phyloP scores from a whole-genome alignment of 1,140 invertebrate species.

The Drosophila pachea region DNA sequence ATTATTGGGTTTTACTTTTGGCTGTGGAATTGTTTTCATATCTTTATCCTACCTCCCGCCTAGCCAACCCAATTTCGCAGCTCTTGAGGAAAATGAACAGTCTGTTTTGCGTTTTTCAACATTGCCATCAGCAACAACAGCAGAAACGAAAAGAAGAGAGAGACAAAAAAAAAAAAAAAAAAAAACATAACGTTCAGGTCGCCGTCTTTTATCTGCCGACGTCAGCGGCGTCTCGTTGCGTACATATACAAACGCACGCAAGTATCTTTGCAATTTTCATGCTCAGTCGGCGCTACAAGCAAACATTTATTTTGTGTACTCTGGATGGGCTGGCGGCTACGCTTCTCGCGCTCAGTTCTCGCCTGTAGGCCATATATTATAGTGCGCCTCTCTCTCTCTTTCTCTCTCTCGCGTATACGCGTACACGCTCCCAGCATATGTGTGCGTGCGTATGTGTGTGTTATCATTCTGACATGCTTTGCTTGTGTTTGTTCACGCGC shows the following conservation, averaged over 20 bases:
- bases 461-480: conserved; percentile 74
- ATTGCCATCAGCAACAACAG: conserved; percentile 33
- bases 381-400: conserved; percentile 12
- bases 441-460: conserved; percentile 26
- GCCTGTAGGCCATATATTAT: conserved; percentile 50
- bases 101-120: conserved; percentile 47
- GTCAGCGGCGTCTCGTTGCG: conserved; percentile 45
- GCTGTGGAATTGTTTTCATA: conserved; percentile 36
- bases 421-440: not conserved
- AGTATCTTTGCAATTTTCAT: conserved; percentile 49
- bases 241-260: conserved; percentile 2
- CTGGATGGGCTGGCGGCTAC: conserved; percentile 33
- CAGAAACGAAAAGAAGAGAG: conserved; percentile 12
- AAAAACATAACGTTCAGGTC: conserved; percentile 19
- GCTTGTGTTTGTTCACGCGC: conserved; percentile 72
- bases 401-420: not conserved
- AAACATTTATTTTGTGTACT: conserved; percentile 32
- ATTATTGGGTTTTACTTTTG: conserved; percentile 56
- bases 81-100: not conserved
- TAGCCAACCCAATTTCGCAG: not conserved
- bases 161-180: conserved; percentile 9
- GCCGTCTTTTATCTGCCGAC: conserved; percentile 53
- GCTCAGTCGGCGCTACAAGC: conserved; percentile 44
- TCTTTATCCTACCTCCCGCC: not conserved
- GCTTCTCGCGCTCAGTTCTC: conserved; percentile 45